Evolutionary conservation across 1,140 invertebrate species (phyloP).

Genomic region (Drosophila pruinosa): DNA sequence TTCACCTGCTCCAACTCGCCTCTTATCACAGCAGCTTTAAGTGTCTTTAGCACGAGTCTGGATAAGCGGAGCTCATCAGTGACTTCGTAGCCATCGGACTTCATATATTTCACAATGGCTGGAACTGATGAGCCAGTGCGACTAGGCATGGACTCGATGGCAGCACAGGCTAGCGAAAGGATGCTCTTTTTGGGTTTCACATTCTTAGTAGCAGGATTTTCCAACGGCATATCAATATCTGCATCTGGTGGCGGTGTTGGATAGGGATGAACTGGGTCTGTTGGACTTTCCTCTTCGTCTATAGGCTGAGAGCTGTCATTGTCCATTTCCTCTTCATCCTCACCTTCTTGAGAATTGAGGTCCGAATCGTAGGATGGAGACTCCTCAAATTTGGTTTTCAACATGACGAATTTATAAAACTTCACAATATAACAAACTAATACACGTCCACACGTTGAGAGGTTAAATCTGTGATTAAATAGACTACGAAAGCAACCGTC

Average conservation of each 20-base stretch:
- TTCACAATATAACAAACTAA: neutral
- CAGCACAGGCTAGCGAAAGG: neutral
- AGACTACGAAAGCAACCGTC: neutral
- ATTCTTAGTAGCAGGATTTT: neutral
- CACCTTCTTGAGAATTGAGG: neutral
- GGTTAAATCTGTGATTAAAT: neutral
- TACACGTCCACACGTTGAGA: neutral
- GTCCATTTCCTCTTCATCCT: neutral
- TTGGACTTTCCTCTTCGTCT: neutral
- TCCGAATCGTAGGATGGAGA: neutral
- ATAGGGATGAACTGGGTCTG: conserved; percentile 1
- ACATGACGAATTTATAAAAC: neutral
- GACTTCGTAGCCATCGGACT: conserved; percentile 19
- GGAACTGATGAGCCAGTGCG: conserved; percentile 38
- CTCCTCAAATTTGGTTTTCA: neutral
- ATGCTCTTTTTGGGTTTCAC: neutral
- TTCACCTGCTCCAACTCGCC: conserved; percentile 46
- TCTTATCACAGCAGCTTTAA: conserved; percentile 19
- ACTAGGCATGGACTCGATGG: conserved; percentile 20
- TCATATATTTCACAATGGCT: conserved; percentile 46
- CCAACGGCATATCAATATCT: neutral
- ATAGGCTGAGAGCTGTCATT: neutral
- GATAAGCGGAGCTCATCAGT: neutral
- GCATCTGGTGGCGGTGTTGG: conserved; percentile 53
- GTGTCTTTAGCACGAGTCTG: neutral